Base-by-base conservation (phyloP, 1,140 invertebrate genomes). In the Trachymyrmex septentrionalis region DNA sequence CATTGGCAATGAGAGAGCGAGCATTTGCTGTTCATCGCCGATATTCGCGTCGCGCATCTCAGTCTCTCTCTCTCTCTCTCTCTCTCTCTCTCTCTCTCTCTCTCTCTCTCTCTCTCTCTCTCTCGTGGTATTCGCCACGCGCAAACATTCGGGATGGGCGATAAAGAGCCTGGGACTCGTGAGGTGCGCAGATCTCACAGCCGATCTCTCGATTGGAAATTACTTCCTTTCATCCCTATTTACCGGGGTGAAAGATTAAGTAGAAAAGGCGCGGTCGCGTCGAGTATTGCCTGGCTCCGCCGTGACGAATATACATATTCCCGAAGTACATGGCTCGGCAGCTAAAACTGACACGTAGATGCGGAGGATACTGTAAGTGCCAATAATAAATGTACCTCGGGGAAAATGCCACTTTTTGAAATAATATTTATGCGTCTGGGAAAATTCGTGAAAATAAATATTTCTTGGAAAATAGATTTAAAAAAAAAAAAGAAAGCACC, bases 141-240 rank as follows among this genome's bases (percentile, higher is more conserved):
- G 64, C 67, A 64, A 76, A 71, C 14, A 44, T 75, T 57, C 27
- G 82, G 69, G 44, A 24, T 59, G 50, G 27, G 50, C 38, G 73
- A 78, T 38, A 59, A 61, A 78, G 76, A 38, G 64, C 16, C 12
- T 2, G 53, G 27, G 87, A 86, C 57, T 81, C 77, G 55, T 77
- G 81, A 73, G 71, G 57, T 61, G 67, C 73, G 34, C 88, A 69
- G 50, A 66, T 57, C 67, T 78, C 77, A 44, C 48, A 75, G 57
- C 50, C 53, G 44, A 67, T 87, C 89, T 87, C 89, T 90, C 88
- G 89, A 90, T 90, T 90, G 89, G 86, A 90, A 90, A 90, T 90
- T 90, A 90, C 81, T 90, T 89, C 66, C 89, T 90, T 90, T 90
- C 86, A 90, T 90, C 86, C 66, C 78, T 87, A 67, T 90, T 90